phyloP scores from a whole-genome alignment of 2,888 invertebrate species.

The Eristalis pertinax region DNA sequence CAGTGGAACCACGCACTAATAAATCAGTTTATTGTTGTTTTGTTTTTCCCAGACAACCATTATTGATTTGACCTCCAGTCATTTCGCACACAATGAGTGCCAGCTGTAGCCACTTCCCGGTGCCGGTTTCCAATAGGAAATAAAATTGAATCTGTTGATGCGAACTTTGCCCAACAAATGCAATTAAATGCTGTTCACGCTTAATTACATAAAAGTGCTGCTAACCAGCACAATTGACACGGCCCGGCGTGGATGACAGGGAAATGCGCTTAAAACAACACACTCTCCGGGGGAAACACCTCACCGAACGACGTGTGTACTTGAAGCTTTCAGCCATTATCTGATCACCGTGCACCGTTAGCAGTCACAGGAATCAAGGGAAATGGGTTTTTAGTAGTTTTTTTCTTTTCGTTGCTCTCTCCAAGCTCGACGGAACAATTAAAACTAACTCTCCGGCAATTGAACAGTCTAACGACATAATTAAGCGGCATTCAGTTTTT shows the following conservation, averaged over 20 bases:
- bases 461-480: conserved; percentile 57
- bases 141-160: neutral
- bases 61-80: no score
- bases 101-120: no score
- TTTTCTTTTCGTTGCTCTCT: neutral
- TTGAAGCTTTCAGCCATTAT: neutral
- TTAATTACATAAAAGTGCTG: neutral
- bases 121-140: neutral
- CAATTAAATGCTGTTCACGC: neutral
- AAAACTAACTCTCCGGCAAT: conserved; percentile 31
- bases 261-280: neutral
- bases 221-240: neutral
- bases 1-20: no score
- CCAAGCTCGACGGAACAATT: conserved; percentile 30
- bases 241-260: neutral
- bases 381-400: neutral
- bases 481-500: conserved; percentile 38
- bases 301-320: neutral
- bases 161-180: neutral
- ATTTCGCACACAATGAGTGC: no score
- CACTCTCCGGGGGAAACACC: neutral
- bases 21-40: no score
- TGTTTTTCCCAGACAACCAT: no score
- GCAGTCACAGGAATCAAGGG: conserved; percentile 1
- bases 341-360: conserved; percentile 14